Conservation (phyloP, 1,140 invertebrate genomes). For the Solen grandis region DNA sequence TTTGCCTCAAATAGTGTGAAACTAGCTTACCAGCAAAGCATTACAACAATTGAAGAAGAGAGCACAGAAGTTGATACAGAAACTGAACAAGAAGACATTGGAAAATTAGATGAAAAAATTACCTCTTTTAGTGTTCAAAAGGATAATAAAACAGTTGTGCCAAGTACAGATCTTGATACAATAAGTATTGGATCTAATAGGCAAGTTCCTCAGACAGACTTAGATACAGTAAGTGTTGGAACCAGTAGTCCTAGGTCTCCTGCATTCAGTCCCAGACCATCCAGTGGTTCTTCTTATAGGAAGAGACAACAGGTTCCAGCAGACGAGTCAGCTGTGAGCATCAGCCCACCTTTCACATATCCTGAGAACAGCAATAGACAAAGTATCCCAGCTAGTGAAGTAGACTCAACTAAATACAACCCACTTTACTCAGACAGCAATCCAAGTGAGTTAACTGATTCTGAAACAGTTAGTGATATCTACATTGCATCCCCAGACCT, state of each 20-base stretch:
- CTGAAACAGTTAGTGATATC: slow-evolving; percentile 27
- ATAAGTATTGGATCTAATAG: not conserved
- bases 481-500: slow-evolving; percentile 2
- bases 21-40: slow-evolving; percentile 39
- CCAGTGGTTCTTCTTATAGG: not conserved
- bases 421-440: slow-evolving; percentile 47
- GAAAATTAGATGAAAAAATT: not conserved
- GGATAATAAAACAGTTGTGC: slow-evolving; percentile 4
- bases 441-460: slow-evolving; percentile 44
- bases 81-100: not conserved
- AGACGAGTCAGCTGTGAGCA: not conserved
- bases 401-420: slow-evolving; percentile 45
- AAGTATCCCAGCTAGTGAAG: slow-evolving; percentile 35
- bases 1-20: slow-evolving; percentile 40
- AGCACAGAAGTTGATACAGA: slow-evolving; percentile 27
- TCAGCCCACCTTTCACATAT: slow-evolving; percentile 24
- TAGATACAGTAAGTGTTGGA: not conserved
- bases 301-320: slow-evolving; percentile 47
- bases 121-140: not conserved
- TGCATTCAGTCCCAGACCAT: not conserved
- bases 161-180: slow-evolving; percentile 28
- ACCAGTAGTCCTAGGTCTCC: slow-evolving; percentile 2
- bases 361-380: slow-evolving; percentile 16
- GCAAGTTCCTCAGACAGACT: not conserved
- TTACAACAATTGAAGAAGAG: slow-evolving; percentile 24